Evolutionary conservation across 1,140 invertebrate genomes (phyloP), one percentile per base, ranked within the genome.

Genomic region (Scaptomyza graminum): DNA sequence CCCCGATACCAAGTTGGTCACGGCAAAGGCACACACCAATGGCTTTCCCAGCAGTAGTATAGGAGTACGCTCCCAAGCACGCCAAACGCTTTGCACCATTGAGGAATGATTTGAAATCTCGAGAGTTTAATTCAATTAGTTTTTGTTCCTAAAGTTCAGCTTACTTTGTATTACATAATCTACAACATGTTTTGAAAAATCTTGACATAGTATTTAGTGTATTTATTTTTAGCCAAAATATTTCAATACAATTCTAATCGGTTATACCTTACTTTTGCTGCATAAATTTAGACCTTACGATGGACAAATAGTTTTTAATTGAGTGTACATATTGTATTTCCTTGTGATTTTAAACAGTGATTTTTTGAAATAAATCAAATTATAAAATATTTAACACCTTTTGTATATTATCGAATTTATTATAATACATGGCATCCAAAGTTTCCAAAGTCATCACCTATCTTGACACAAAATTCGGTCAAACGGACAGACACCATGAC

Each of bases 71-170:
- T 54, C 57, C 0, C 76, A 69, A 22, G 41, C 61, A 9, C 78
- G 83, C 6, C 85, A 82, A 43, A 91, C 69, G 44, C 76, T 91
- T 1, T 88, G 90, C 70, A 91, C 90, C 25, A 91, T 91, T 13
- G 85, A 91, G 41, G 90, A 91, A 59, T 91, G 54, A 76, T 43
- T 46, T 15, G 43, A 11, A 3, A 15, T 31, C 2, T 5, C 49
- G 28, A 22, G 5, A 25, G 25, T 52, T 64, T n/a, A 9, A 25
- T 11, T 22, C 25, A 47, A 37, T 6, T 60, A 61, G 47, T 60
- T 66, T 5, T 59, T 67, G 65, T 67, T 67, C 65, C 65, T 68
- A 46, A 28, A 37, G 39, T 46, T 51, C 15, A 37, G 8, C 31
- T 12, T 25, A 52, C 12, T 51, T 39, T 52, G 65, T 62, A 54